These are phyloP conservation scores for Carettochelys insculpta DNA, from an alignment of 2,113 vertebrate genomes.

Conservation along the genomic window DNA sequence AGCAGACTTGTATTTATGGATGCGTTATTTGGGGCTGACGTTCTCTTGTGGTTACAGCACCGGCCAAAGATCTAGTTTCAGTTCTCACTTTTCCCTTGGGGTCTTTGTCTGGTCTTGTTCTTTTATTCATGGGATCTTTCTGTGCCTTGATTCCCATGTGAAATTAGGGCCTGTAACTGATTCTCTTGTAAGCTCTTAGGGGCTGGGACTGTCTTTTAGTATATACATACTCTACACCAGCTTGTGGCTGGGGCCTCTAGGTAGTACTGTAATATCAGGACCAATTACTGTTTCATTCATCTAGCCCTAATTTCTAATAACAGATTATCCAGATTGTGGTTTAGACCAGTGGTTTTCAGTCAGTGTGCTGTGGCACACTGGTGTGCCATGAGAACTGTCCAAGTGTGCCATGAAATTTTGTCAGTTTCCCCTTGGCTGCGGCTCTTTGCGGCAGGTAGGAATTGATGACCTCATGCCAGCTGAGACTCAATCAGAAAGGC, in stretches of 20 bases:
- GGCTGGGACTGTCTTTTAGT: background rate
- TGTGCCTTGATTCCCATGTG: background rate
- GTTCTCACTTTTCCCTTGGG: background rate
- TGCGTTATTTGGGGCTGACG: background rate
- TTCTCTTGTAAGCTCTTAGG: background rate
- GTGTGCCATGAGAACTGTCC: no score
- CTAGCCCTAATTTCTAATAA: background rate
- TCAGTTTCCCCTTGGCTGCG: no score
- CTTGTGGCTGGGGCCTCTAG: background rate
- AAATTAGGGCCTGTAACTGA: background rate
- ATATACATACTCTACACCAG: background rate
- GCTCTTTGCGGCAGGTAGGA: no score
- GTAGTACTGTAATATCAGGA: background rate
- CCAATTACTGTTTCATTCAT: background rate
- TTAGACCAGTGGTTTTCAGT: background rate
- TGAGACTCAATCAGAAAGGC: no score
- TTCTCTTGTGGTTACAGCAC: background rate
- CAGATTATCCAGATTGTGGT: background rate
- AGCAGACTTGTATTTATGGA: no score
- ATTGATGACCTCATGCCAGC: no score
- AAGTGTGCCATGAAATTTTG: no score
- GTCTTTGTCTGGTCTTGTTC: background rate
- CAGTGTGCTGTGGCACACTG: no score
- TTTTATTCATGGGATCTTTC: background rate
- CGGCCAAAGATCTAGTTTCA: background rate